Conservation (phyloP, 1,140 invertebrate species). For the Drosophila lacteicornis region DNA sequence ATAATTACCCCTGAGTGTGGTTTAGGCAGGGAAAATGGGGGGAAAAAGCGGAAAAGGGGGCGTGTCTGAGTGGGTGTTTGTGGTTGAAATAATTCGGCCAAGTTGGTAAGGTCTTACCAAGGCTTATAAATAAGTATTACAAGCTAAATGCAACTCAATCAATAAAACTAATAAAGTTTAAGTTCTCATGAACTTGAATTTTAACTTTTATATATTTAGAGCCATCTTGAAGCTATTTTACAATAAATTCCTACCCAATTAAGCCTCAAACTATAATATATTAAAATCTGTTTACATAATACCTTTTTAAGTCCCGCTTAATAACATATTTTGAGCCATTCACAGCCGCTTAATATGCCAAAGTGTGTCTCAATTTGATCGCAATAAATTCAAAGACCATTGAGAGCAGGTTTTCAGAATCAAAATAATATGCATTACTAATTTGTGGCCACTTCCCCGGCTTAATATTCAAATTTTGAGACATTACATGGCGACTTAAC, state of each 20-base stretch:
- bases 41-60: not conserved
- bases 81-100: constrained; percentile 9
- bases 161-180: not conserved
- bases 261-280: not conserved
- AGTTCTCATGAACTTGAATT: too few species aligned
- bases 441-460: constrained; percentile 4
- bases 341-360: not conserved
- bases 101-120: not conserved
- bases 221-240: too few species aligned
- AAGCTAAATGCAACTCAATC: not conserved
- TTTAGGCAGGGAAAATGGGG: not conserved
- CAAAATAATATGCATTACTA: constrained; percentile 14
- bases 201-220: too few species aligned
- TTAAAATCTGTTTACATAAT: not conserved
- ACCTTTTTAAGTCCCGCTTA: not conserved
- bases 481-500: constrained; percentile 3
- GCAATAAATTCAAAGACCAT: constrained; percentile 11
- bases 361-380: constrained; percentile 1
- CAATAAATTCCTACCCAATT: constrained; percentile 1
- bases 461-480: constrained; percentile 15
- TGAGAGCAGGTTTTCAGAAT: not conserved
- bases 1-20: constrained; percentile 58
- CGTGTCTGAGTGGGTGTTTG: constrained; percentile 10
- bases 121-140: not conserved
- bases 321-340: not conserved